Conservation (phyloP, 2,888 invertebrate species). For the Branchinecta sandiegonensis region DNA sequence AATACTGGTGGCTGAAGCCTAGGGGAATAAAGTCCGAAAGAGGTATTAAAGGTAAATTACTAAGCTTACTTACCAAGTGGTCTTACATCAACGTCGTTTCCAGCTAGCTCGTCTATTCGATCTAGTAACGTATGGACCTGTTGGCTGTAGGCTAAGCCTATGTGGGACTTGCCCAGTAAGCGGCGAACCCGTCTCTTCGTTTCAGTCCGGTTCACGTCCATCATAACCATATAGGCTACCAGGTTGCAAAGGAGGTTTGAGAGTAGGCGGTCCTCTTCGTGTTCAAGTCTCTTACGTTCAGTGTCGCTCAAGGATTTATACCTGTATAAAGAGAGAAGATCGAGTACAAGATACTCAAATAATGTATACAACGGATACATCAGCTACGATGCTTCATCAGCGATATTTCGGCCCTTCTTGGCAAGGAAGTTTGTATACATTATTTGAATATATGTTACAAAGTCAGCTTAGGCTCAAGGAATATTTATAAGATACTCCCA, state of each 20-base stretch:
- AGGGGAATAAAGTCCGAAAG: no score
- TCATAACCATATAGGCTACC: conserved; percentile 86
- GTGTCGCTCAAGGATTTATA: conserved; percentile 85
- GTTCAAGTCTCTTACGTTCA: conserved; percentile 82
- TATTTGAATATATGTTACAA: no score
- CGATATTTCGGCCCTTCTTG: no score
- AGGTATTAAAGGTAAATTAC: no score
- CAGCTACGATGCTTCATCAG: no score
- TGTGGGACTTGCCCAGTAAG: conserved; percentile 92
- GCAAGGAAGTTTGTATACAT: no score
- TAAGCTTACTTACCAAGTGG: background rate
- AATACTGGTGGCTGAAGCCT: no score
- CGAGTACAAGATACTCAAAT: no score
- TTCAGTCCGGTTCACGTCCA: conserved; percentile 68
- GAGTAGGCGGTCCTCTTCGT: conserved; percentile 89
- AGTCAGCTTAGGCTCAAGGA: no score
- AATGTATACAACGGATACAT: no score
- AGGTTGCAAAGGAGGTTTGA: conserved; percentile 93
- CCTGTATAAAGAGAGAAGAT: conserved; percentile 32
- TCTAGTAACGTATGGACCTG: conserved; percentile 93
- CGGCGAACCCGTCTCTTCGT: conserved; percentile 75
- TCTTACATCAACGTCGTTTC: background rate
- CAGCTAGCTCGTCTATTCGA: conserved; percentile 71
- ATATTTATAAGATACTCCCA: no score
- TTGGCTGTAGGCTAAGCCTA: conserved; percentile 91